Percentiles rank a stretch among this genome's conserved stretches.
phyloP scores from a whole-genome alignment of 2,888 invertebrate genomes.

The Gibbula magus region DNA sequence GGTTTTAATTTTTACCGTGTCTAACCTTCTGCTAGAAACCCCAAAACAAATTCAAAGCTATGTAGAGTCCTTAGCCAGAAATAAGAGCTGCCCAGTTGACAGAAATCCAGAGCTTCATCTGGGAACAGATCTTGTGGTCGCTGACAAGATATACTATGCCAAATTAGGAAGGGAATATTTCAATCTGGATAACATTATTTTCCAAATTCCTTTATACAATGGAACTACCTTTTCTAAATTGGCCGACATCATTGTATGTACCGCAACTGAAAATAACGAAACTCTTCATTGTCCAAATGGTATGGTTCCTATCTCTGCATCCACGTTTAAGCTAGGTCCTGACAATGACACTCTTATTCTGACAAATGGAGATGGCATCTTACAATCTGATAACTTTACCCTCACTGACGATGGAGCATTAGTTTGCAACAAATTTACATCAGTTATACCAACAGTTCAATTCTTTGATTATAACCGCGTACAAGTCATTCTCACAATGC shows the following conservation, averaged over 20 bases:
- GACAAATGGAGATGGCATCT: not conserved
- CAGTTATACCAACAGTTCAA: not conserved
- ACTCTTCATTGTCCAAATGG: not conserved
- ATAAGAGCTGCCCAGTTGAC: too few relatives aligned
- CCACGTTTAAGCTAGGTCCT: not conserved
- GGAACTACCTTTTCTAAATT: not conserved
- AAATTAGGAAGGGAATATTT: not conserved
- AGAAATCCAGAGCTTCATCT: too few relatives aligned
- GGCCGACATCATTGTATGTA: not conserved
- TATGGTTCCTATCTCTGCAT: not conserved
- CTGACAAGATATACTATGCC: not conserved
- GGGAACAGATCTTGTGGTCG: too few relatives aligned
- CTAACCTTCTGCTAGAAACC: too few relatives aligned
- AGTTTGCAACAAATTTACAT: not conserved
- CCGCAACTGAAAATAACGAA: not conserved
- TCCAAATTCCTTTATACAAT: not conserved
- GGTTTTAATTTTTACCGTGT: too few relatives aligned
- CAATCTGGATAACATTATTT: not conserved
- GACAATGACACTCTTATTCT: not conserved
- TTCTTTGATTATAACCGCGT: constrained; percentile 19
- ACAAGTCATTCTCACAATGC: constrained; percentile 21
- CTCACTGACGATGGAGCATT: not conserved
- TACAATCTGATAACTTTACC: not conserved
- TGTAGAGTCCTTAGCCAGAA: too few relatives aligned
- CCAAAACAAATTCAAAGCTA: too few relatives aligned